These are phyloP conservation scores for Phthorimaea operculella DNA, from an alignment of 1,140 invertebrate species.

Conservation along the genomic window DNA sequence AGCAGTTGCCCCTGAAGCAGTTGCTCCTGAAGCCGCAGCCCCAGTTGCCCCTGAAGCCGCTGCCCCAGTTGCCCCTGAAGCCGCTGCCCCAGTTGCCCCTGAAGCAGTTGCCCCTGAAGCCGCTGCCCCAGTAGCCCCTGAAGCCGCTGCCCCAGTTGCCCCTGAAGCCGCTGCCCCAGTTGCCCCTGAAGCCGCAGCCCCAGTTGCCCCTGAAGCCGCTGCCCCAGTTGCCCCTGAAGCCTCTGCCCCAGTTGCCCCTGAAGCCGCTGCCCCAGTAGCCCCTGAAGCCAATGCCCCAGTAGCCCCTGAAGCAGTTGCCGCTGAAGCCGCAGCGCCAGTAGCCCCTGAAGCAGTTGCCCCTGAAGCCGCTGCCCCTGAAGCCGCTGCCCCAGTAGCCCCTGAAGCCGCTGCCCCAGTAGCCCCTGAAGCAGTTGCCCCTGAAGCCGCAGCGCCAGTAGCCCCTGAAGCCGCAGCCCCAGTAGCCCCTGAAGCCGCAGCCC, in stretches of 20 bases:
- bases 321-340: background rate
- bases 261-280: background rate
- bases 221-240: no score
- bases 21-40: no score
- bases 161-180: background rate
- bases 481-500: no score
- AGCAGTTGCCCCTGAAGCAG: no score
- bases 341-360: background rate
- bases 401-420: no score
- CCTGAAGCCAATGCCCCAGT: background rate
- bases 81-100: background rate
- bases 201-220: no score
- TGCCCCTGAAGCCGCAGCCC: background rate
- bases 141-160: background rate
- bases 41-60: background rate
- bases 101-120: background rate
- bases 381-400: background rate
- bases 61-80: background rate
- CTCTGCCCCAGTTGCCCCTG: background rate
- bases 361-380: background rate
- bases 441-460: no score
- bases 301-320: background rate
- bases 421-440: no score
- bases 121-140: background rate
- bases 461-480: no score